Conservation (phyloP, 2,888 invertebrate species). For the Ectobius pallidus region DNA sequence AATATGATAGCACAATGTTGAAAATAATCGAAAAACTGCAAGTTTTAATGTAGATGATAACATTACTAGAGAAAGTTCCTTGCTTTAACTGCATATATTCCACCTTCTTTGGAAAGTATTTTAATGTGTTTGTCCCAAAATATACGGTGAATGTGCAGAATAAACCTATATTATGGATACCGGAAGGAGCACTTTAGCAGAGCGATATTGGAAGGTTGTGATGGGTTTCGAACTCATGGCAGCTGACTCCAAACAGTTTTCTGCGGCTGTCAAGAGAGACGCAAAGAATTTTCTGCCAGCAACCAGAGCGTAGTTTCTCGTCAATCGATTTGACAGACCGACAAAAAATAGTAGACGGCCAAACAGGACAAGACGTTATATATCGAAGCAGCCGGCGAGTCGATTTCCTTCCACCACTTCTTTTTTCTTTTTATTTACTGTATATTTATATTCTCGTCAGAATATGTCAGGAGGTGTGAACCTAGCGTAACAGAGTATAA, state of each 20-base stretch:
- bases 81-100: too few relatives aligned
- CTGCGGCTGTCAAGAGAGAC: not conserved
- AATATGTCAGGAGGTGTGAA: not conserved
- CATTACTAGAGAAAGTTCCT: too few relatives aligned
- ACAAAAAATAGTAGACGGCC: not conserved
- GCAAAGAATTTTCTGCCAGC: not conserved
- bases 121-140: not conserved
- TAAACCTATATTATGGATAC: too few relatives aligned
- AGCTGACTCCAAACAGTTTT: not conserved
- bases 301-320: not conserved
- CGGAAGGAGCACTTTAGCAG: too few relatives aligned
- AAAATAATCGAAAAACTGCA: too few relatives aligned
- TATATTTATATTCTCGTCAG: constrained; percentile 2
- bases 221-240: not conserved
- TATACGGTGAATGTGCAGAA: too few relatives aligned
- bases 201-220: too few relatives aligned
- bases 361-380: constrained; percentile 2
- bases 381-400: not conserved
- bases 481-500: not conserved
- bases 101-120: not conserved
- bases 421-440: constrained; percentile 5
- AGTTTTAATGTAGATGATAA: too few relatives aligned
- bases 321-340: not conserved
- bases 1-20: too few relatives aligned
- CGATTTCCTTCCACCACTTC: not conserved